Evolutionary conservation across 2,797 vertebrate species (phyloP), one percentile per base, ranked within the genome.

Genomic region (Neostethus bicornis): DNA sequence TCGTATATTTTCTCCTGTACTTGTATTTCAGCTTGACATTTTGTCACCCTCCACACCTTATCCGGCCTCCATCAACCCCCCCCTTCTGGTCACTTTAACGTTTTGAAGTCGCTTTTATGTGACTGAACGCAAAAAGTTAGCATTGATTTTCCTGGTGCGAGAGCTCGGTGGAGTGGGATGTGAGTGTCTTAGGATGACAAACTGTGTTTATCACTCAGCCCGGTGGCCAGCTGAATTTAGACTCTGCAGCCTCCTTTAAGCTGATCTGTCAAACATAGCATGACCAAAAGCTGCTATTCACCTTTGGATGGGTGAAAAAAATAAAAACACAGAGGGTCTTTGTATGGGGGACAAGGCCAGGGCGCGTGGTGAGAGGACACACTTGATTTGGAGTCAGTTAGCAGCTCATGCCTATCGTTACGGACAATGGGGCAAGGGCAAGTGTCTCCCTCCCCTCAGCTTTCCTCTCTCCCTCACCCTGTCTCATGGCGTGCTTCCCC

Each of bases 381-480:
- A 89, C 87, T 90, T 84, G 82, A 85, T 88, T 84, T 77, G 80
- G 82, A 91, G 86, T 90, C 86, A 88, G 87, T 89, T 90, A 89
- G 87, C 85, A 77, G 76, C 89, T 88, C 87, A 85, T 75, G 87
- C 84, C 80, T 77, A 83, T 88, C 84, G 61, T 66, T 44, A 73
- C 67, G 83, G 86, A 91, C 88, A 91, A 90, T 85, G 54, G 87
- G 72, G 61, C 70, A 46, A 70, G 85, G 83, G 78, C 76, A 70
- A 83, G 81, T 84, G 80, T 83, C 82, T 77, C 88, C 81, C 87
- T 77, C 81, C 85, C 81, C 85, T 79, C 16, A 52, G 70, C 81
- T 79, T 65, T 70, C 55, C 62, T 70, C 73, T 75, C 62, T 74
- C 75, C 58, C 53, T 69, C 70, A 62, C 70, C 64, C 70, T 61